These are phyloP conservation scores for Ochotona curzoniae DNA, from an alignment of 2,113 vertebrate species.

Conservation along the genomic window DNA sequence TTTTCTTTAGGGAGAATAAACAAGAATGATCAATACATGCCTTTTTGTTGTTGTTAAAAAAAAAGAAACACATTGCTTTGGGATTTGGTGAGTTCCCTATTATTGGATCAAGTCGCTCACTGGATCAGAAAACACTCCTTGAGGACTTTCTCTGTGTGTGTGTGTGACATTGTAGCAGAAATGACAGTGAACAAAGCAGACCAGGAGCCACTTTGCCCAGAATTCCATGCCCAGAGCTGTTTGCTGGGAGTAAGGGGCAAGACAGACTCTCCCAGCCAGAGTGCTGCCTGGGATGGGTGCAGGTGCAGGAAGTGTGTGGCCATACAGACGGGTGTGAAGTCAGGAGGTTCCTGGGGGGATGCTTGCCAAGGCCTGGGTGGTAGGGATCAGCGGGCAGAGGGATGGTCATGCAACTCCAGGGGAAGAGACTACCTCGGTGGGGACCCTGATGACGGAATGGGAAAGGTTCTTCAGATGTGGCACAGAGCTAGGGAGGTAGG, in stretches of 20 bases:
- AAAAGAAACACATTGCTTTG: neutral
- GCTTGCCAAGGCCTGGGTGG: neutral
- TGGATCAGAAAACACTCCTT: neutral
- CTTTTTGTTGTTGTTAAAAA: neutral
- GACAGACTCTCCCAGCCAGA: neutral
- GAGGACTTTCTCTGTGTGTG: neutral
- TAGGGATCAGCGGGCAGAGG: neutral
- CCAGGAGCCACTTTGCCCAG: too few species aligned
- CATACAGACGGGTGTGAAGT: neutral
- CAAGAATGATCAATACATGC: neutral
- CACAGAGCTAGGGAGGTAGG: neutral
- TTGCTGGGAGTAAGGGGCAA: fast-evolving
- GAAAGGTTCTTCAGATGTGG: neutral
- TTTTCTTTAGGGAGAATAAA: neutral
- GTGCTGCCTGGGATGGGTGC: neutral
- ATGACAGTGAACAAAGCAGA: neutral
- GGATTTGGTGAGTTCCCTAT: neutral
- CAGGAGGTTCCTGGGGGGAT: neutral
- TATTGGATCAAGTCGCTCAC: neutral
- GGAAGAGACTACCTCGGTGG: neutral
- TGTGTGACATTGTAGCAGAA: neutral
- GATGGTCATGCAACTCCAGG: neutral
- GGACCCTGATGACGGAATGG: too few species aligned
- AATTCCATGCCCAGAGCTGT: neutral
- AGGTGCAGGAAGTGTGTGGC: neutral